Conservation (phyloP, 2,113 vertebrate species). For the Larimichthys crocea region DNA sequence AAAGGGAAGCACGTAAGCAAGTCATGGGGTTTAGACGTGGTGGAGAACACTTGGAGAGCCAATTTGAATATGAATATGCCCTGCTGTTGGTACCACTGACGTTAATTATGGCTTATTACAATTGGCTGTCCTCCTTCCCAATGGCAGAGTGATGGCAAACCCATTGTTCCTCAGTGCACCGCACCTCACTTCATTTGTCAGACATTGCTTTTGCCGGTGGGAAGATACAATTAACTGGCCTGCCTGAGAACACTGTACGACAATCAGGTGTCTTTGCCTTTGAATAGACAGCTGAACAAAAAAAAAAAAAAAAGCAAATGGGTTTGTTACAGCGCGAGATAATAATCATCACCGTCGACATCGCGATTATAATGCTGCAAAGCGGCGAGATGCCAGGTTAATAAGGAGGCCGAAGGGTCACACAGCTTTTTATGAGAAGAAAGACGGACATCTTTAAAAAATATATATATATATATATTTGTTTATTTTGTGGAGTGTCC, state of each 20-base stretch:
- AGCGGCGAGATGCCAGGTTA: constrained; percentile 24
- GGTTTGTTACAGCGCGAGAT: constrained; percentile 54
- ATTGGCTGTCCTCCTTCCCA: constrained; percentile 76
- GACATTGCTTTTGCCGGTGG: constrained; percentile 54
- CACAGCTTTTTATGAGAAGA: too few relatives aligned
- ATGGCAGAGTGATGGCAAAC: constrained; percentile 64
- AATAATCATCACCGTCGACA: constrained; percentile 23
- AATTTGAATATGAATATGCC: constrained; percentile 75
- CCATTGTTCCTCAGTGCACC: constrained; percentile 68
- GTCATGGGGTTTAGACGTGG: constrained; percentile 41
- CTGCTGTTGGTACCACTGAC: constrained; percentile 68
- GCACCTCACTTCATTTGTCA: constrained; percentile 71
- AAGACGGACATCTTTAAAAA: constrained; percentile 22
- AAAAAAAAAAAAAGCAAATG: background rate
- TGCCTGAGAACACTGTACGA: constrained; percentile 57
- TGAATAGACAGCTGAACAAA: constrained; percentile 45
- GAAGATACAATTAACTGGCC: constrained; percentile 76
- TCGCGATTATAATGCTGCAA: constrained; percentile 22
- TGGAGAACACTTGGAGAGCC: constrained; percentile 32
- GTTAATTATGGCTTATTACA: constrained; percentile 80
- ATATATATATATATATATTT: background rate
- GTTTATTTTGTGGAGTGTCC: constrained; percentile 1
- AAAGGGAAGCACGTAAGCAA: constrained; percentile 19
- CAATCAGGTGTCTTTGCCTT: constrained; percentile 61
- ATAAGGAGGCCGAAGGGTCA: constrained; percentile 46